These are phyloP conservation scores for Aethes cnicana DNA, from an alignment of 2,888 invertebrate species.

Conservation along the genomic window DNA sequence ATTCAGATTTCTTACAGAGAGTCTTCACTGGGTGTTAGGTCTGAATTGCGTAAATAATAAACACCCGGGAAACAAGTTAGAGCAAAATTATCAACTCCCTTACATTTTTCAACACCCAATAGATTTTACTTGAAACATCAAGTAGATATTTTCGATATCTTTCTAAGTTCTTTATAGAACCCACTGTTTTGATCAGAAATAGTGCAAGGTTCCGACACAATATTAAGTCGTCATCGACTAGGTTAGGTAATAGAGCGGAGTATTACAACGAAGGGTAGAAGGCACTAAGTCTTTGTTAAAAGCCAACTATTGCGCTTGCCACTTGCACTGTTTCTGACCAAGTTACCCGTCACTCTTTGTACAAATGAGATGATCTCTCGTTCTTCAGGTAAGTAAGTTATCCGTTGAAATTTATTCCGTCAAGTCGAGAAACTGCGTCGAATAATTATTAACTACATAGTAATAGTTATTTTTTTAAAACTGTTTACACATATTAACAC, in stretches of 20 bases:
- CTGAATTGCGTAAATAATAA: no score
- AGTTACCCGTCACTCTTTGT: background rate
- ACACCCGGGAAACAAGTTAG: background rate
- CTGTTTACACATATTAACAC: no score
- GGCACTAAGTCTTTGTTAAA: conserved; percentile 5
- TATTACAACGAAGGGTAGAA: background rate
- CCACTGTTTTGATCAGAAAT: background rate
- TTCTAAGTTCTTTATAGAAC: background rate
- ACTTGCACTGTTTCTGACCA: conserved; percentile 3
- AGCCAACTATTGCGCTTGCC: background rate
- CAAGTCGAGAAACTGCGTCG: no score
- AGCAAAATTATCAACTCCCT: background rate
- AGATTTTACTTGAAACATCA: conserved; percentile 7
- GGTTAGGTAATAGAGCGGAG: background rate
- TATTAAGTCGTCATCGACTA: no score
- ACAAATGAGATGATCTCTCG: background rate
- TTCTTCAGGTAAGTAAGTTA: no score
- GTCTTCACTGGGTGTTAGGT: conserved; percentile 8
- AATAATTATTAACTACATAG: no score
- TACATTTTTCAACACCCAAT: conserved; percentile 4
- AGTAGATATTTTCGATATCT: no score
- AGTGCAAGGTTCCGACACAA: background rate
- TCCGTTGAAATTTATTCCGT: no score
- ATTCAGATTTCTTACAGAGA: conserved; percentile 21
- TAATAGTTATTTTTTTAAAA: no score